phyloP scores from a whole-genome alignment of 2,113 vertebrate species.

The Nanger granti region DNA sequence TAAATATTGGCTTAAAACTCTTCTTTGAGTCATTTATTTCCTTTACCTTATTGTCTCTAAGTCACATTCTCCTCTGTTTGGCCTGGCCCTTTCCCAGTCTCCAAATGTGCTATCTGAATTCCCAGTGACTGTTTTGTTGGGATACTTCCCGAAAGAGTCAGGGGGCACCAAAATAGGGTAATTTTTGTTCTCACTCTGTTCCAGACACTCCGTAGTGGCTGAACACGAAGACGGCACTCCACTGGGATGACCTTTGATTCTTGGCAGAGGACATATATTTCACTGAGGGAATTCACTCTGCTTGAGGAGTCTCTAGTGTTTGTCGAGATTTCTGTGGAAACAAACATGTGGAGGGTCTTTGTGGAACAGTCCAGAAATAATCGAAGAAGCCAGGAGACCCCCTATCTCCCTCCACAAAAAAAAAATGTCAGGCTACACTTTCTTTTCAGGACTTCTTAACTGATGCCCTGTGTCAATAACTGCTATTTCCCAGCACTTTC shows the following conservation, averaged over 20 bases:
- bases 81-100: constrained; percentile 68
- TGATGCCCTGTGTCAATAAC: constrained; percentile 30
- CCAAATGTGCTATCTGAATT: constrained; percentile 62
- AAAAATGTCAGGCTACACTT: constrained; percentile 20
- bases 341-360: constrained; percentile 65
- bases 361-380: constrained; percentile 61
- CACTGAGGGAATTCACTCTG: constrained; percentile 58
- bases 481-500: constrained; percentile 44
- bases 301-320: constrained; percentile 47
- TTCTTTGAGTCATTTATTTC: constrained; percentile 73
- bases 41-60: constrained; percentile 69
- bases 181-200: constrained; percentile 71
- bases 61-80: constrained; percentile 58
- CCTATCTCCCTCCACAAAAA: neutral
- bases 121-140: constrained; percentile 59
- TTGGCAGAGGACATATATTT: constrained; percentile 46
- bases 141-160: constrained; percentile 67
- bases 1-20: constrained; percentile 74
- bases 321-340: constrained; percentile 64
- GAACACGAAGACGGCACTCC: constrained; percentile 58
- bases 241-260: constrained; percentile 65
- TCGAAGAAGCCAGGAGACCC: constrained; percentile 31
- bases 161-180: constrained; percentile 47
- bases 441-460: neutral
- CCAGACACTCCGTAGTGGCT: constrained; percentile 65